Evolutionary conservation across 1,140 invertebrate species (phyloP).

Genomic region (Helicoverpa zea): DNA sequence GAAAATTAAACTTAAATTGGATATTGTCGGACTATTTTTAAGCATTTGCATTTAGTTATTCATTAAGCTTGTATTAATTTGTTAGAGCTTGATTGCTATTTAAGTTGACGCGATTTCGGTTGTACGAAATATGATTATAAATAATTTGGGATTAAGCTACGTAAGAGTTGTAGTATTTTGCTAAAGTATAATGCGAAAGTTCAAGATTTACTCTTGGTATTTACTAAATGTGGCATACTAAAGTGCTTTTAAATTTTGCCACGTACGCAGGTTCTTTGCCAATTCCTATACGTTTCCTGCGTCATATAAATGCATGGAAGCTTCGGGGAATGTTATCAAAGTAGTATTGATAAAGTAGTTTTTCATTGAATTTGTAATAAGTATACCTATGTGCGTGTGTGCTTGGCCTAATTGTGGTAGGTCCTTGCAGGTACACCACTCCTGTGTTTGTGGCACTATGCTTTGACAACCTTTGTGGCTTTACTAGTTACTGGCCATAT

Average conservation of each 20-base stretch:
- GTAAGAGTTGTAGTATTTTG: no score
- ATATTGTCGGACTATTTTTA: conserved; percentile 81
- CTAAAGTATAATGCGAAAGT: no score
- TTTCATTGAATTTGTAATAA: not conserved
- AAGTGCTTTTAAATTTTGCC: not conserved
- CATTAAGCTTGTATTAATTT: conserved; percentile 14
- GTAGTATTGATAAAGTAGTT: not conserved
- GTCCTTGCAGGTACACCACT: conserved; percentile 16
- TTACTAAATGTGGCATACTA: not conserved
- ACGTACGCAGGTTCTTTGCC: not conserved
- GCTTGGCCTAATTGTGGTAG: conserved; percentile 28
- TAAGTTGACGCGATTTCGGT: no score
- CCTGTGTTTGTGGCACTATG: conserved; percentile 30
- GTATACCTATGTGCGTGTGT: not conserved
- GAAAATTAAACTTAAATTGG: conserved; percentile 86
- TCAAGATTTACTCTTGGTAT: no score
- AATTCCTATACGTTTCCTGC: not conserved
- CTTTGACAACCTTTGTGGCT: conserved; percentile 12
- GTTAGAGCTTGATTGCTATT: not conserved
- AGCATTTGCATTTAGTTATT: conserved; percentile 67
- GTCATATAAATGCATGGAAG: not conserved
- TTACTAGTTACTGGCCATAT: not conserved
- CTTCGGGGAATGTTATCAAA: not conserved
- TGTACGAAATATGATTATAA: no score
- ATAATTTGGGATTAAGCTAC: no score